phyloP scores from a whole-genome alignment of 2,888 invertebrate species.

The Belgica antarctica region DNA sequence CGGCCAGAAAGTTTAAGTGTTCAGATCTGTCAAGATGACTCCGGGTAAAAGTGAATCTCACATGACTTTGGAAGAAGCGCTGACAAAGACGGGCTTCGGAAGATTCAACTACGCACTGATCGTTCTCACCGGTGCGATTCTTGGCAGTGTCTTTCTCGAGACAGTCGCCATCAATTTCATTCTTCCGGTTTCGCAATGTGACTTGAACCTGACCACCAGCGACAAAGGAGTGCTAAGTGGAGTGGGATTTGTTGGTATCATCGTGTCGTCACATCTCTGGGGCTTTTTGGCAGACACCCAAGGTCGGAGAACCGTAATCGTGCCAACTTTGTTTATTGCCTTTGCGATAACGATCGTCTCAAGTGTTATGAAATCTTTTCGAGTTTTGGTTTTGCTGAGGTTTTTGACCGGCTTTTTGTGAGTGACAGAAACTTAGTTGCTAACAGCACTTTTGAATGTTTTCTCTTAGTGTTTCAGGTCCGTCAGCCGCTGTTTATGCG shows the following conservation, averaged over 20 bases:
- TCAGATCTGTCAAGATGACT: background rate
- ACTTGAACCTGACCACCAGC: constrained; percentile 52
- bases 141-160: constrained; percentile 55
- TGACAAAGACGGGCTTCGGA: constrained; percentile 54
- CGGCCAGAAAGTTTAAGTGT: background rate
- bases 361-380: constrained; percentile 56
- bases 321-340: constrained; percentile 56
- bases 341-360: constrained; percentile 57
- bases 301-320: constrained; percentile 57
- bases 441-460: background rate
- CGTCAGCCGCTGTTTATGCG: constrained; percentile 54
- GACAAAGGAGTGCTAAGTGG: constrained; percentile 54
- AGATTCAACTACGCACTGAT: constrained; percentile 57
- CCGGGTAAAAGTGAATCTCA: background rate
- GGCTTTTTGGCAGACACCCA: constrained; percentile 60
- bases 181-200: constrained; percentile 57
- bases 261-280: constrained; percentile 61
- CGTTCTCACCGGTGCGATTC: constrained; percentile 57
- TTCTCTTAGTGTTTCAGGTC: constrained; percentile 53
- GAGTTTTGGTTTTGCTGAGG: constrained; percentile 58
- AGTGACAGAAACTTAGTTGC: constrained; percentile 44
- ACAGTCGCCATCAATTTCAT: constrained; percentile 58
- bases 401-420: constrained; percentile 60
- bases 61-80: constrained; percentile 12
- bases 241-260: constrained; percentile 55